phyloP scores from a whole-genome alignment of 2,888 invertebrate species.

The Drosophila ezoana region DNA sequence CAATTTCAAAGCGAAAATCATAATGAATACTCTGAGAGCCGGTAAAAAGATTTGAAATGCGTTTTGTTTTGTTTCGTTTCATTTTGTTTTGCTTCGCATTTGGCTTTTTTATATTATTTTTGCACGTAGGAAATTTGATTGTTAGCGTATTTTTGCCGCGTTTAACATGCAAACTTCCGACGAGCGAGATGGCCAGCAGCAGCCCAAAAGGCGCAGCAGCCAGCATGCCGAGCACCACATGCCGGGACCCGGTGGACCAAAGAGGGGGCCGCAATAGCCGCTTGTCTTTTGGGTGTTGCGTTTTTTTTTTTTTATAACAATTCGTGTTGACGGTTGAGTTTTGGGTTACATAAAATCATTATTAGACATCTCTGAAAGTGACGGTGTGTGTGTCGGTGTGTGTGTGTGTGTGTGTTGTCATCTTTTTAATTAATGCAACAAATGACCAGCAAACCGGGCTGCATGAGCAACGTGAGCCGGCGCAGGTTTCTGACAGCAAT shows the following conservation, averaged over 20 bases:
- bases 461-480: conserved; percentile 62
- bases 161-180: conserved; percentile 52
- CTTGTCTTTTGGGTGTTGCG: conserved; percentile 53
- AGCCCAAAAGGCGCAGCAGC: conserved; percentile 4
- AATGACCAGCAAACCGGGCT: conserved; percentile 32
- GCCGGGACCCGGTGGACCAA: conserved; percentile 7
- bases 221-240: conserved; percentile 1
- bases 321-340: conserved; percentile 33
- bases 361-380: conserved; percentile 63
- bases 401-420: conserved; percentile 56
- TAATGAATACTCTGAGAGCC: conserved; percentile 45
- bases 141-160: conserved; percentile 28
- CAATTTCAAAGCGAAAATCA: conserved; percentile 43
- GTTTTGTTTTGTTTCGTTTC: conserved; percentile 45
- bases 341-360: conserved; percentile 71
- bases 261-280: conserved; percentile 6
- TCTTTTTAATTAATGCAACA: conserved; percentile 75
- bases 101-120: conserved; percentile 21
- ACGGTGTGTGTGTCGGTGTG: conserved; percentile 19
- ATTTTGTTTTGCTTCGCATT: conserved; percentile 25
- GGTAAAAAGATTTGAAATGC: conserved; percentile 40
- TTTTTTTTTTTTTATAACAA: conserved; percentile 39
- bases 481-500: conserved; percentile 28
- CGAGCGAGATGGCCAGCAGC: conserved; percentile 15
- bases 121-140: conserved; percentile 45